These are phyloP conservation scores for Periophthalmus magnuspinnatus DNA, from an alignment of 2,797 vertebrate species.

Conservation along the genomic window DNA sequence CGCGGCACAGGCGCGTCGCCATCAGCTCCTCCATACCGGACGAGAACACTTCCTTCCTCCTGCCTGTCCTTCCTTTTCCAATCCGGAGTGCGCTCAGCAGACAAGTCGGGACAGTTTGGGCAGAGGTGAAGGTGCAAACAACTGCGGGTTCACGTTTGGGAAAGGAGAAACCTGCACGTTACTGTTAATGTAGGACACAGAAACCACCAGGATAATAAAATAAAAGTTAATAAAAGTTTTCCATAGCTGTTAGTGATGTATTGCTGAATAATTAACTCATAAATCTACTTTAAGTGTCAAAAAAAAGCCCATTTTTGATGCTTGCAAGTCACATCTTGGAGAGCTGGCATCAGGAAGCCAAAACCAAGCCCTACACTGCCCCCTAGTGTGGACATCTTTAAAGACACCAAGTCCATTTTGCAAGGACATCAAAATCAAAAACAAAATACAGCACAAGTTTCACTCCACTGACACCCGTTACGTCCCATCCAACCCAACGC, in stretches of 20 bases:
- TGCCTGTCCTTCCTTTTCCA: slow-evolving; percentile 62
- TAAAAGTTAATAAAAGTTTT: not conserved
- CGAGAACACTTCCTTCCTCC: slow-evolving; percentile 71
- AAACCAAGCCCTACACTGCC: slow-evolving; percentile 64
- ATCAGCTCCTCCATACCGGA: slow-evolving; percentile 58
- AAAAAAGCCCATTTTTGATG: not conserved
- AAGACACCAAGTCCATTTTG: slow-evolving; percentile 37
- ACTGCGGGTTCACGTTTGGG: slow-evolving; percentile 14
- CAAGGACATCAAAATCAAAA: not conserved
- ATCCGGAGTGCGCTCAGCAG: slow-evolving; percentile 62
- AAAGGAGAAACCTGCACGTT: slow-evolving; percentile 49
- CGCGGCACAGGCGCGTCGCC: slow-evolving; percentile 46
- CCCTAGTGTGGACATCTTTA: slow-evolving; percentile 51
- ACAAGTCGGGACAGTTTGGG: slow-evolving; percentile 60
- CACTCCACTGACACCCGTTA: slow-evolving; percentile 18
- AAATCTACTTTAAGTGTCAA: not conserved
- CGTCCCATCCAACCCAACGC: slow-evolving; percentile 30
- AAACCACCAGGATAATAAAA: not conserved
- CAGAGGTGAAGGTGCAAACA: slow-evolving; percentile 56
- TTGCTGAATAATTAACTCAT: not conserved
- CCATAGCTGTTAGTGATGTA: too few relatives aligned
- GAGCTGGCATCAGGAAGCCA: not conserved
- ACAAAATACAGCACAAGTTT: not conserved
- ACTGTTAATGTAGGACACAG: slow-evolving; percentile 22
- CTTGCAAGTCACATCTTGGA: not conserved